Conservation (phyloP, 2,797 vertebrate species). For the Syndactyla subalaris region DNA sequence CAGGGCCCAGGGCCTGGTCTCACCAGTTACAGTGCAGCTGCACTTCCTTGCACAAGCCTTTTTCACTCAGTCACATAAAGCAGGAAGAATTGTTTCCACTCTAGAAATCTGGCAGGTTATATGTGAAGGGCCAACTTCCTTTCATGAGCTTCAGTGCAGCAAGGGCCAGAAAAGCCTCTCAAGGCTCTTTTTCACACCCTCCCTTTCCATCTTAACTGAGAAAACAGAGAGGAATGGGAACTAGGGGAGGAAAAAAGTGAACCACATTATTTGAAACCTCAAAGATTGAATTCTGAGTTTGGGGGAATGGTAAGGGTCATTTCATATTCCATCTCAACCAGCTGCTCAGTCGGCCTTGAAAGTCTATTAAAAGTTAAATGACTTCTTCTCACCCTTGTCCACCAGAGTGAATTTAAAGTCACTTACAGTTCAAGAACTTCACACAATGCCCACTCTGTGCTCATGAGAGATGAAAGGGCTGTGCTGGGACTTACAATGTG, state of each 20-base stretch:
- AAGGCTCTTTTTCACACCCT: not conserved
- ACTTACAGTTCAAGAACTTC: conserved; percentile 66
- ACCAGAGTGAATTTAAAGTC: conserved; percentile 65
- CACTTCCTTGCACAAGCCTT: not conserved
- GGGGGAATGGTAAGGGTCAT: conserved; percentile 29
- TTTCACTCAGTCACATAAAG: not conserved
- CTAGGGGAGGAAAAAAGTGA: not conserved
- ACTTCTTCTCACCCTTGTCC: conserved; percentile 57
- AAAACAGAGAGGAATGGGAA: not conserved
- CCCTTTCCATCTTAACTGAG: not conserved
- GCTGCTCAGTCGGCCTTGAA: conserved; percentile 49
- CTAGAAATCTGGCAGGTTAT: not conserved
- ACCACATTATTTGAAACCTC: conserved; percentile 18
- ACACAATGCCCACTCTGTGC: conserved; percentile 52
- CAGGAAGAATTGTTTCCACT: not conserved
- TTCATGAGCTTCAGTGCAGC: not conserved
- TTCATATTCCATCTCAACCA: conserved; percentile 40
- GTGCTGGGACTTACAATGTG: conserved; percentile 27
- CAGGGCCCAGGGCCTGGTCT: not conserved
- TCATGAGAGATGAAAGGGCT: conserved; percentile 56
- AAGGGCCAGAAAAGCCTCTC: not conserved
- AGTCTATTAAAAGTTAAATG: conserved; percentile 62
- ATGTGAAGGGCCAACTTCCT: not conserved
- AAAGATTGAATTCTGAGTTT: conserved; percentile 31
- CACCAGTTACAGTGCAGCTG: not conserved